Base-by-base conservation (phyloP, 2,113 vertebrate species). In the Anser cygnoides region DNA sequence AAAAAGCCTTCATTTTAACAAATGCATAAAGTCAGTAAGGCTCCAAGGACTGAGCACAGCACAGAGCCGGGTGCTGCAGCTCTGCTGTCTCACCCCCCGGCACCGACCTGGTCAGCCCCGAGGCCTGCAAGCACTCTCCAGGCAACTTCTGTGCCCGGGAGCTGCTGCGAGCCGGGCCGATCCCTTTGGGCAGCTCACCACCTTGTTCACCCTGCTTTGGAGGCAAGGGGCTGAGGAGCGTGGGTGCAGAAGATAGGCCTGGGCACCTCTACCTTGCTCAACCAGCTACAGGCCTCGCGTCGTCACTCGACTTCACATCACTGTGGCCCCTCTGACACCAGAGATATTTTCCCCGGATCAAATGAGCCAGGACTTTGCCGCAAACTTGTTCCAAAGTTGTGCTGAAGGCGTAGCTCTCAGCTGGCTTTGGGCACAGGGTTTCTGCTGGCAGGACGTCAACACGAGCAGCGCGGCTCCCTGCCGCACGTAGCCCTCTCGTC, bases 41-140 rank as follows among this genome's bases (percentile, higher is more conserved):
- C 29, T 74, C 43, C 31, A 74, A 58, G 33, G 52, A 75, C 55
- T 92, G 88, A 66, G 6, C 11, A 19, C 70, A 2, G 4, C 14
- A 17, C 55, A 90, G 41, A 46, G 16, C 26, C 37, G 0, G 0
- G 23, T 26, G 44, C 23, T 43, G 20, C 31, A 66, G 39, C 39
- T 68, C 50, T 17, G 41, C 63, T 49, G 29, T 28, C 15, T 31
- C 66, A 49, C 11, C 43, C 57, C n/a, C 37, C 25, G 52, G 18
- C 58, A 31, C 52, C 57, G 11, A 6, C 14, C 26, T 0, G 0
- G 16, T 49, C 16, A 76, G 62, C 23, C 33, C 7, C 3, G 0
- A 41, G 33, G 25, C 10, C 67, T 16, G 4, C 4, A 10, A 90
- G 4, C 39, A 22, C 16, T 44, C 28, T 44, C 8, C 33, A 68